Evolutionary conservation across 1,140 invertebrate species (phyloP).

Genomic region (Venturia canescens): DNA sequence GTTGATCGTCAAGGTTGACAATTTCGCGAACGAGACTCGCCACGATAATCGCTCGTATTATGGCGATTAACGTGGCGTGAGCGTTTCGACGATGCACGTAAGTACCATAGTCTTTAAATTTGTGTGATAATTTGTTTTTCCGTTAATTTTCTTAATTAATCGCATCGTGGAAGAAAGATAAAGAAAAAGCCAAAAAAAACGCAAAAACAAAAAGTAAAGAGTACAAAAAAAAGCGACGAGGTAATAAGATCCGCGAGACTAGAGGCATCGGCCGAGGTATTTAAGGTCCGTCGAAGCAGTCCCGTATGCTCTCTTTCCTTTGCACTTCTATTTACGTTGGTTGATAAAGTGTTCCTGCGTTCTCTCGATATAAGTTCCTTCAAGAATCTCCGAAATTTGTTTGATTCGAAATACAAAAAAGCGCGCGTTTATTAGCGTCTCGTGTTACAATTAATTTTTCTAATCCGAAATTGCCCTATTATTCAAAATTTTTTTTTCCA

Average conservation of each 20-base stretch:
- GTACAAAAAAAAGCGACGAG: slow-evolving; percentile 15
- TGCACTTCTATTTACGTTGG: slow-evolving; percentile 21
- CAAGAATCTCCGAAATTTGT: slow-evolving; percentile 19
- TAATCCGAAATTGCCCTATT: neutral
- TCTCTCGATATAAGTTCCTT: slow-evolving; percentile 10
- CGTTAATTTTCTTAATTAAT: neutral
- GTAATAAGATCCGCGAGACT: slow-evolving; percentile 26
- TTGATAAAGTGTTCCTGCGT: slow-evolving; percentile 17
- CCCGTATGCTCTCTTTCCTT: slow-evolving; percentile 4
- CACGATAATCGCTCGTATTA: slow-evolving; percentile 34
- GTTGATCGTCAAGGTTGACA: slow-evolving; percentile 36
- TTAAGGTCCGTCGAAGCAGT: slow-evolving; percentile 30
- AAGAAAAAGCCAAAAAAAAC: slow-evolving; percentile 9
- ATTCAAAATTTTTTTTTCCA: neutral
- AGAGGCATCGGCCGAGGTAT: slow-evolving; percentile 18
- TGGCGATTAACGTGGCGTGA: slow-evolving; percentile 33
- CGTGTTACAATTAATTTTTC: neutral
- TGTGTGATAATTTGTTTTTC: slow-evolving; percentile 28
- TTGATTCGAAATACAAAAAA: slow-evolving; percentile 15
- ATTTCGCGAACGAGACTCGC: slow-evolving; percentile 33
- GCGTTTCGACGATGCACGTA: slow-evolving; percentile 44
- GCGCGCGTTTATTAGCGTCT: neutral
- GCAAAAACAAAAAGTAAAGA: neutral
- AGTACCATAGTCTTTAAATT: slow-evolving; percentile 37
- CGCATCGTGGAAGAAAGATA: slow-evolving; percentile 19